phyloP scores from a whole-genome alignment of 92 coral and sea anemone species.

The Actinostola sp. region DNA sequence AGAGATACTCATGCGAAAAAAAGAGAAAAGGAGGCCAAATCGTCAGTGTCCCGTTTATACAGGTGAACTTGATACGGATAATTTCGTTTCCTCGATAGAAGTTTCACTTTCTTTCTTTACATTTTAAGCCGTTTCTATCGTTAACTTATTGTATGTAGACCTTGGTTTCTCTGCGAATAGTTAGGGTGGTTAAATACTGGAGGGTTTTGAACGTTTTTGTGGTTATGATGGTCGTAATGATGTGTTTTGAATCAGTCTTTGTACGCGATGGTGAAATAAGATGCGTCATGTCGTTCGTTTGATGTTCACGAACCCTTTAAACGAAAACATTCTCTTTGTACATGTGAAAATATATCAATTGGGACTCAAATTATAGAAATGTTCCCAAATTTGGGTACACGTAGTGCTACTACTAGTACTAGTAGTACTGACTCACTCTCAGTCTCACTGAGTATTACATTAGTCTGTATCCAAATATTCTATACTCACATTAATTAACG shows the following conservation, averaged over 20 bases:
- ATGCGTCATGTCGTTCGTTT: slow-evolving; percentile 17
- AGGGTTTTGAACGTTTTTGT: not conserved
- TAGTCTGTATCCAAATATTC: too few relatives aligned
- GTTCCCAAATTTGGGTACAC: too few relatives aligned
- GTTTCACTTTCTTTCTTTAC: not conserved
- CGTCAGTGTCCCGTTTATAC: slow-evolving; percentile 74
- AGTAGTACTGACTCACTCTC: too few relatives aligned
- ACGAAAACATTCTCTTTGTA: not conserved
- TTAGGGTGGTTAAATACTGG: not conserved
- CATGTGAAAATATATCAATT: not conserved
- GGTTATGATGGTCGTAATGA: slow-evolving; percentile 3
- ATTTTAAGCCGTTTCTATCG: not conserved
- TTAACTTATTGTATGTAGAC: not conserved
- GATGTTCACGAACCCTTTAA: slow-evolving; percentile 10
- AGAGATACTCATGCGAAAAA: slow-evolving; percentile 79
- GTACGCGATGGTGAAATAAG: slow-evolving; percentile 11
- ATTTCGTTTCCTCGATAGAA: not conserved
- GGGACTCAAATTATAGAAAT: too few relatives aligned
- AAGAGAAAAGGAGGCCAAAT: slow-evolving; percentile 72
- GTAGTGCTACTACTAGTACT: too few relatives aligned
- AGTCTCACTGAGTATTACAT: too few relatives aligned
- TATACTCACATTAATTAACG: too few relatives aligned
- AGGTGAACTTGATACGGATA: slow-evolving; percentile 49
- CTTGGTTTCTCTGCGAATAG: not conserved
- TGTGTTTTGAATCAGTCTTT: slow-evolving; percentile 20